A percentile compares a stretch with the other conserved stretches of the same genome.
Conservation (phyloP, 1,140 invertebrate genomes). For the Ericerus pela region DNA sequence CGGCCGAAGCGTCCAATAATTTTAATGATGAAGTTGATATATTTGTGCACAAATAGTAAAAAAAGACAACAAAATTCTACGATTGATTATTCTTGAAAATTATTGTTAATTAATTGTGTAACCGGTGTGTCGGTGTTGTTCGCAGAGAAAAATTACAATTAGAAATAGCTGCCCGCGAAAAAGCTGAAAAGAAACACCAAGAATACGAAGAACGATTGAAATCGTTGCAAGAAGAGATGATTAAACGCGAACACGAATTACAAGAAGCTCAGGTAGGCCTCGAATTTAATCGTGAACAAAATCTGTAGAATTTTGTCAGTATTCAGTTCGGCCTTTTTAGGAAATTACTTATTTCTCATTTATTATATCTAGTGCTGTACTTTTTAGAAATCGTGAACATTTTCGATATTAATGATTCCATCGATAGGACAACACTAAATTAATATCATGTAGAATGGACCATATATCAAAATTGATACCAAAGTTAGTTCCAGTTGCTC, state of each 20-base stretch:
- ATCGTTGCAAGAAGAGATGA: constrained; percentile 78
- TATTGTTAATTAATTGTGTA: constrained; percentile 2
- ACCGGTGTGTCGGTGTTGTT: constrained; percentile 20
- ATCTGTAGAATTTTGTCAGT: too few relatives aligned
- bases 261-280: constrained; percentile 53
- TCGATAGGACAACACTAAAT: too few relatives aligned
- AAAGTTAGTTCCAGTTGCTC: too few relatives aligned
- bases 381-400: too few relatives aligned
- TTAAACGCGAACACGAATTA: constrained; percentile 68
- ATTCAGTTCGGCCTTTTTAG: too few relatives aligned
- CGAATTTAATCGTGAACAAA: background rate
- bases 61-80: background rate
- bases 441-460: too few relatives aligned
- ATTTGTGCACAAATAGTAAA: background rate
- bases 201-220: constrained; percentile 84
- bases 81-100: background rate
- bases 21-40: background rate
- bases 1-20: too few relatives aligned
- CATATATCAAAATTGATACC: too few relatives aligned
- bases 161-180: constrained; percentile 84
- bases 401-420: too few relatives aligned
- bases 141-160: constrained; percentile 70
- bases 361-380: too few relatives aligned
- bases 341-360: too few relatives aligned
- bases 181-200: constrained; percentile 87